Base-by-base conservation (phyloP, 2,888 invertebrate genomes). In the Zhuqinia jingwanae region DNA sequence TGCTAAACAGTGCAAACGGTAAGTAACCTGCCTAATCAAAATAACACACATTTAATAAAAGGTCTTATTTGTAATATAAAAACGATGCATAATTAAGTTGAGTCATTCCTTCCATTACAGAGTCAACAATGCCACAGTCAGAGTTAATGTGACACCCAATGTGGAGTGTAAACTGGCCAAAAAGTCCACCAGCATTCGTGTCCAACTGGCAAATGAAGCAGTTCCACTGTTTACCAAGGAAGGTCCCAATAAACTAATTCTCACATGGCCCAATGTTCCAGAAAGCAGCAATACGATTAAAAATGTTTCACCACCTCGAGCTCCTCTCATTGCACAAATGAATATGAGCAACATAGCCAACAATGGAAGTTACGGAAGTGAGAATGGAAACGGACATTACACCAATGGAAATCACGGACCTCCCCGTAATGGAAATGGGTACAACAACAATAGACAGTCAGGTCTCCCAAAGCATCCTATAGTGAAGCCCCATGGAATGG, bases 91-190 rank as follows among this genome's bases (percentile, higher is more conserved):
- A n/a, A 50, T 50, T 13, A n/a, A n/a, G n/a, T n/a, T n/a, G n/a
- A n/a, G n/a, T n/a, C n/a, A n/a, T n/a, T n/a, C n/a, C n/a, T n/a
- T n/a, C n/a, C 91, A 88, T 92, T 92, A 76, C 92, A 97, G 97
- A 92, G 92, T 95, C 82, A 94, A 95, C 63, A 94, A 95, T 10
- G 93, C 94, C 0, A 96, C 97, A 85, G 92, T 98, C 27, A 93
- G 94, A 25, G 96, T 97, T 1, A 95, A 95, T 25, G 95, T 95
- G 53, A 95, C 95, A 87, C 95, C 95, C 1, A 93, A 92, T 85
- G 95, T 97, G 87, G 95, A 95, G 90, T 97, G 97, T 92, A 96
- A 95, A 92, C 94, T 98, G 89, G 98, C 97, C 73, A 96, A 96
- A 90, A 97, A 97, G 93, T 93, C 95, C 56, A 93, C 94, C 87